Percentiles rank a stretch among this genome's conserved stretches.
Conservation (phyloP, 1,140 invertebrate genomes). For the Drosophila ambigua region DNA sequence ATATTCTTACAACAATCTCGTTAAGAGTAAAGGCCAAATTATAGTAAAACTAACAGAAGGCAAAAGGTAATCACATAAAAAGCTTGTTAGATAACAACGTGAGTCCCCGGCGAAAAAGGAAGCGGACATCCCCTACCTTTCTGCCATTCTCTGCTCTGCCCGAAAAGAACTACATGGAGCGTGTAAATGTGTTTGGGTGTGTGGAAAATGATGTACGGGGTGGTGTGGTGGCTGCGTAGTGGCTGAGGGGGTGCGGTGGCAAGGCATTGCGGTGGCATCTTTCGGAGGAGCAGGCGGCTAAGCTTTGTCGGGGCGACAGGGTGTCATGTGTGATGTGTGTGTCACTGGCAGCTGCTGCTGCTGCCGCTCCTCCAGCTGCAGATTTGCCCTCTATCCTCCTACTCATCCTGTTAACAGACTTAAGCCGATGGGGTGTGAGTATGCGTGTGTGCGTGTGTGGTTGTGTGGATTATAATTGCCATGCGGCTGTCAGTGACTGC, state of each 20-base stretch:
- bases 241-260: neutral
- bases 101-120: constrained; percentile 43
- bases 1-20: constrained; percentile 74
- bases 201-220: constrained; percentile 26
- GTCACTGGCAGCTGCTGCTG: constrained; percentile 73
- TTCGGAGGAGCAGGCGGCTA: constrained; percentile 53
- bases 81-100: constrained; percentile 78
- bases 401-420: constrained; percentile 52
- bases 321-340: constrained; percentile 78
- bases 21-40: constrained; percentile 81
- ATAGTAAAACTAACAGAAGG: constrained; percentile 79
- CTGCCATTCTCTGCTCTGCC: constrained; percentile 21
- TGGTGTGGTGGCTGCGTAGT: neutral
- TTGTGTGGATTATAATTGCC: constrained; percentile 78
- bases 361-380: constrained; percentile 6
- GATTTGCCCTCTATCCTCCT: constrained; percentile 10
- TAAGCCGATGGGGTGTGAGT: constrained; percentile 55
- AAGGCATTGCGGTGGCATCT: constrained; percentile 27
- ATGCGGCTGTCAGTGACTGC: constrained; percentile 75
- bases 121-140: constrained; percentile 54
- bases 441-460: constrained; percentile 31
- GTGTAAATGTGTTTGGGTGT: constrained; percentile 58
- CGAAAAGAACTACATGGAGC: constrained; percentile 57
- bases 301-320: constrained; percentile 74
- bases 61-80: constrained; percentile 80